Evolutionary conservation across 2,888 invertebrate species (phyloP).

Genomic region (Stomorhina lunata): DNA sequence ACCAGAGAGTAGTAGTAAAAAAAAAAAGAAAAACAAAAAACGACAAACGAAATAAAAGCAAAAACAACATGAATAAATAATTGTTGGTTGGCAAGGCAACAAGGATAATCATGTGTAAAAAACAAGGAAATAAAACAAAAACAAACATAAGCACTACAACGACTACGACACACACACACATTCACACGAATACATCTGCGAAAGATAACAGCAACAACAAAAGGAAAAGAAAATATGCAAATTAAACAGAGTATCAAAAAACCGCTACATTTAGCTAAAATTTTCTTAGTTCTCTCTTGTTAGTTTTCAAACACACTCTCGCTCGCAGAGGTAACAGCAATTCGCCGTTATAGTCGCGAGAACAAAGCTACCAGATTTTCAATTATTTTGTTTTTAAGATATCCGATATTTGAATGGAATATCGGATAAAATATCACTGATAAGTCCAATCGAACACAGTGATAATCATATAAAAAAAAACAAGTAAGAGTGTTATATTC

Average conservation of each 20-base stretch:
- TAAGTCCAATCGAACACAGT: too few relatives aligned
- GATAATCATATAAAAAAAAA: too few relatives aligned
- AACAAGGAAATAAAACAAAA: conserved; percentile 60
- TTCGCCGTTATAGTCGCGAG: neutral
- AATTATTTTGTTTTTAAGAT: neutral
- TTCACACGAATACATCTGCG: neutral
- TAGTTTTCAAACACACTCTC: neutral
- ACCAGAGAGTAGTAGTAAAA: neutral
- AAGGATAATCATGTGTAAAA: conserved; percentile 64
- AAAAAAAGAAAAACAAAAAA: conserved; percentile 19
- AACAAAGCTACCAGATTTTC: conserved; percentile 4
- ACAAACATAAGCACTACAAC: conserved; percentile 34
- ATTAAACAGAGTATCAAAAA: conserved; percentile 35
- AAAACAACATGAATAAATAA: conserved; percentile 13
- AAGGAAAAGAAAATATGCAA: conserved; percentile 41
- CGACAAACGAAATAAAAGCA: too few relatives aligned
- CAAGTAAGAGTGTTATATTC: too few relatives aligned
- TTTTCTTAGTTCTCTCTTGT: neutral
- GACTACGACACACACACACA: neutral
- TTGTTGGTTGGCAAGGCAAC: conserved; percentile 59
- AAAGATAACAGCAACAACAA: conserved; percentile 33
- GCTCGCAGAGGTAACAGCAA: neutral
- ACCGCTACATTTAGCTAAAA: conserved; percentile 43
- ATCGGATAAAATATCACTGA: too few relatives aligned
- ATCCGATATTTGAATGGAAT: too few relatives aligned